A percentile compares a stretch with the other conserved stretches of the same genome.
Conservation (phyloP, 2,888 invertebrate species). For the Emmelina monodactyla region DNA sequence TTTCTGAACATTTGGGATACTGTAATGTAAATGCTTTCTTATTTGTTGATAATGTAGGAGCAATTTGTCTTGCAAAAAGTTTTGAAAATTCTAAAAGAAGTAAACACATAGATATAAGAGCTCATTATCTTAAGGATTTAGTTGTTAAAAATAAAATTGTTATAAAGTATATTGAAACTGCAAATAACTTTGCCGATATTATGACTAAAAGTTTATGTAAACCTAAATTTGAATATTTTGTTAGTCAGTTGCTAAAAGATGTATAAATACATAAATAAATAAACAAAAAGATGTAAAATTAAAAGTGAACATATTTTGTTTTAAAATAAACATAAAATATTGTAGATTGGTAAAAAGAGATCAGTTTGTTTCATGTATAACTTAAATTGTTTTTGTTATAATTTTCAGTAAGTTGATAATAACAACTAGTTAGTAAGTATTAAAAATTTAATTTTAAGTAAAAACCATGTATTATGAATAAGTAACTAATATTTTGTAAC, state of each 20-base stretch:
- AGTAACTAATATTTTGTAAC: too few species aligned
- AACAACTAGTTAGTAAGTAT: too few species aligned
- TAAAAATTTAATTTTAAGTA: too few species aligned
- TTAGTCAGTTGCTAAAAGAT: too few species aligned
- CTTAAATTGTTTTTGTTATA: too few species aligned
- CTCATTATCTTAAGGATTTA: slow-evolving; percentile 6
- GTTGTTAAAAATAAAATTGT: slow-evolving; percentile 2
- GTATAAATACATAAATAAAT: not conserved
- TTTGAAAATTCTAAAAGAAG: slow-evolving; percentile 7
- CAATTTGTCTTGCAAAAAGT: slow-evolving; percentile 6
- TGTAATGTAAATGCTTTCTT: not conserved
- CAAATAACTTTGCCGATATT: slow-evolving; percentile 6
- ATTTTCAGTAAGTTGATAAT: too few species aligned
- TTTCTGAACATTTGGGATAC: slow-evolving; percentile 4
- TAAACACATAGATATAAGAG: slow-evolving; percentile 6
- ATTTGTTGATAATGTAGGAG: slow-evolving; percentile 6
- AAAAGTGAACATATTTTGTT: too few species aligned
- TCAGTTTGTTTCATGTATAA: too few species aligned
- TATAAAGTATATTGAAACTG: slow-evolving; percentile 3
- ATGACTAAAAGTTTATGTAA: slow-evolving; percentile 6
- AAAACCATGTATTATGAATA: too few species aligned
- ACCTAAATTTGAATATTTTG: not conserved
- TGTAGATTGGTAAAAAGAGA: too few species aligned
- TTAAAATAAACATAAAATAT: too few species aligned
- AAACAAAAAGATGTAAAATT: not conserved